phyloP scores from a whole-genome alignment of 2,113 vertebrate genomes.

The Galeopterus variegatus region DNA sequence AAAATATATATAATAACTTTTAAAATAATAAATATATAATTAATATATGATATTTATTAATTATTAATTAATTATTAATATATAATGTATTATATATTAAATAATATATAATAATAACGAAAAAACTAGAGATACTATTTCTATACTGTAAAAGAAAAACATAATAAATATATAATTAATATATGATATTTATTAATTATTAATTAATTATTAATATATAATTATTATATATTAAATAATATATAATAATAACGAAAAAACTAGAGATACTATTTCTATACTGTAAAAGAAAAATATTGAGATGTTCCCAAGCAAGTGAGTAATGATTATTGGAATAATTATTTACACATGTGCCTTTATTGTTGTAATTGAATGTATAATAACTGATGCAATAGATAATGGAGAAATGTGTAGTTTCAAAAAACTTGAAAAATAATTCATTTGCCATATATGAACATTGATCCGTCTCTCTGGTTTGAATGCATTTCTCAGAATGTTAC shows the following conservation, averaged over 20 bases:
- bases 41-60: no score
- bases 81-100: no score
- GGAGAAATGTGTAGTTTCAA: not conserved
- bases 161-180: no score
- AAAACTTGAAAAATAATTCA: not conserved
- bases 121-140: not conserved
- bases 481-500: conserved; percentile 37
- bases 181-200: no score
- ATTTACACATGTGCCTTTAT: not conserved
- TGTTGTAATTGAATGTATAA: not conserved
- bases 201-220: no score
- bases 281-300: not conserved
- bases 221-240: no score
- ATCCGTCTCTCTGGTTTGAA: conserved; percentile 15
- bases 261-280: not conserved
- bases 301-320: not conserved
- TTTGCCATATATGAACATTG: not conserved
- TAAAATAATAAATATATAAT: no score
- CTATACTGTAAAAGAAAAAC: not conserved
- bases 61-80: no score
- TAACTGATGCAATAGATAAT: not conserved
- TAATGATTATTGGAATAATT: conserved; percentile 12
- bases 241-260: not conserved
- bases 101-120: not conserved
- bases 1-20: not conserved